Evolutionary conservation across 2,888 invertebrate species (phyloP).

Genomic region (Sarcophaga carnaria): DNA sequence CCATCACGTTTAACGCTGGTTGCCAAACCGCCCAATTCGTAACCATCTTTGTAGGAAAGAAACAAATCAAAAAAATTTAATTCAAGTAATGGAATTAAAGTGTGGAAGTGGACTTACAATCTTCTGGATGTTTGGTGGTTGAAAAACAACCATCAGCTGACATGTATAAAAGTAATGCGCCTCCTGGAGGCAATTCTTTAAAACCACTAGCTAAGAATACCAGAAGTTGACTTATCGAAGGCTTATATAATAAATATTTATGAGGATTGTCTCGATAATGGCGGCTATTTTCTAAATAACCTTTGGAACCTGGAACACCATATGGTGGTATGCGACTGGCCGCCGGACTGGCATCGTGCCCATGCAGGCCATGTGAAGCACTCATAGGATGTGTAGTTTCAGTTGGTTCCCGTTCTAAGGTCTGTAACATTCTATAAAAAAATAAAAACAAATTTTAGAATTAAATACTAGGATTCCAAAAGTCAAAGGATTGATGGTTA

Average conservation of each 20-base stretch:
- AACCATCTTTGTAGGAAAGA: constrained; percentile 86
- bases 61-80: not conserved
- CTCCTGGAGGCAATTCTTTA: constrained; percentile 95
- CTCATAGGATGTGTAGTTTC: constrained; percentile 88
- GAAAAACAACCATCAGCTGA: constrained; percentile 96
- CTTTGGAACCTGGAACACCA: constrained; percentile 83
- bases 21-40: constrained; percentile 94
- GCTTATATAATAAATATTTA: constrained; percentile 97
- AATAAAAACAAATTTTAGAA: not conserved
- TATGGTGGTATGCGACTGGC: constrained; percentile 82
- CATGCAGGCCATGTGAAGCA: constrained; percentile 81
- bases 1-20: constrained; percentile 93
- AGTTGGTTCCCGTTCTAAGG: constrained; percentile 94
- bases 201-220: constrained; percentile 96
- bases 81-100: not conserved
- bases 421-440: constrained; percentile 91
- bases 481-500: not conserved
- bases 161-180: constrained; percentile 94
- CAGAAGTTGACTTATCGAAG: constrained; percentile 95
- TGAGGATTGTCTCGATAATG: constrained; percentile 94
- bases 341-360: constrained; percentile 82
- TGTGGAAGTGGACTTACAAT: constrained; percentile 85
- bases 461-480: not conserved
- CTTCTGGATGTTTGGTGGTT: constrained; percentile 92
- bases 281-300: constrained; percentile 88